Base-by-base conservation (phyloP, 1,140 invertebrate species). In the Drosophila carrolli region DNA sequence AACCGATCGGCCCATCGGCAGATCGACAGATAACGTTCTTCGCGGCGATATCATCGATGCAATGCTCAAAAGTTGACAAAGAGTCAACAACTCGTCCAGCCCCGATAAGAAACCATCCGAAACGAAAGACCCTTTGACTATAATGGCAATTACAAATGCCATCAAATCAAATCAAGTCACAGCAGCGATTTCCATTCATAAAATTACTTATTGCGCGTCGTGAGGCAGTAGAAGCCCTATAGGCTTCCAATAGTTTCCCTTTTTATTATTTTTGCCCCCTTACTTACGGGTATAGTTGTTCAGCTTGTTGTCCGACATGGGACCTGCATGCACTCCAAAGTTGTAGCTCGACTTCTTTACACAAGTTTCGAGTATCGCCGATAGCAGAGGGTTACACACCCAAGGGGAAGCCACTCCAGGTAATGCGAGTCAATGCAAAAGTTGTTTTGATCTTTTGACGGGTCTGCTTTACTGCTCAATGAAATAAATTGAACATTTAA, bases 101-200 rank as follows among this genome's bases (percentile, higher is more conserved):
- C 6, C 19, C 23, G 47, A 41, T 48, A 62, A 40, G 43, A 71
- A 11, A 46, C 63, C 50, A 14, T 19, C 43, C 11, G 14, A 40
- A 43, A 16, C 48, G 11, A 16, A 32, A 72, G n/a, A 32, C 32
- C 46, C 47, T 4, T 35, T 41, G 41, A 10, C 29, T 75, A 23
- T 54, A 54, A 48, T 37, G 56, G 48, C 53, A 75, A 75, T 37
- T 32, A 29, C 32, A 43, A 65, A 46, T 62, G 23, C 23, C 40
- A 46, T 71, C 19, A 27, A 43, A 44, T 59, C 10, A 16, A 41
- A 38, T 59, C 10, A n/a, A 41, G 53, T 32, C 41, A 46, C 32
- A 14, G n/a, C 38, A 63, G 60, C 29, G 32, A 46, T 60, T 53
- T 29, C 56, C 68, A 73, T 73, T 73, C 54, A 68, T 60, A 51